Evolutionary conservation across 1,140 invertebrate genomes (phyloP).

Genomic region (Cyclina sinensis): DNA sequence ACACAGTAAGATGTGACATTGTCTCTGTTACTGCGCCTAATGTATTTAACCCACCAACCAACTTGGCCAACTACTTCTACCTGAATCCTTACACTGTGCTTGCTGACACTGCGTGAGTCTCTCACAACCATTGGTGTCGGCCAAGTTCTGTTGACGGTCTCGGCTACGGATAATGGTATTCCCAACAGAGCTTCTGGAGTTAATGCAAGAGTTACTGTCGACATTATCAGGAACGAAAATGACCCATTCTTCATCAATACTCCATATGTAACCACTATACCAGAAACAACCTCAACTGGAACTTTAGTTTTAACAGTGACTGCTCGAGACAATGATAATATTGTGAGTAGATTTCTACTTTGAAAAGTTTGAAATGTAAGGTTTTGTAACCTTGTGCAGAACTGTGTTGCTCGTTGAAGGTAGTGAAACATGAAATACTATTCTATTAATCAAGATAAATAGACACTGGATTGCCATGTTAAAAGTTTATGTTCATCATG

Average conservation of each 20-base stretch:
- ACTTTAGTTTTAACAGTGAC: slow-evolving; percentile 71
- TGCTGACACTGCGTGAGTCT: slow-evolving; percentile 71
- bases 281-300: slow-evolving; percentile 69
- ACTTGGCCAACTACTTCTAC: slow-evolving; percentile 74
- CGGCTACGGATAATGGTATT: slow-evolving; percentile 75
- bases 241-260: slow-evolving; percentile 73
- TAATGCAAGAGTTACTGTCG: slow-evolving; percentile 74
- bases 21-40: slow-evolving; percentile 40
- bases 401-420: background rate
- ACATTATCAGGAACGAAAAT: slow-evolving; percentile 75
- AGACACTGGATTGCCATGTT: too few species aligned
- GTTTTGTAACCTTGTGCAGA: background rate
- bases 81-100: slow-evolving; percentile 75
- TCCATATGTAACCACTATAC: slow-evolving; percentile 71
- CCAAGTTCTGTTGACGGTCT: slow-evolving; percentile 68
- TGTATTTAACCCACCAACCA: slow-evolving; percentile 65
- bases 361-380: too few species aligned
- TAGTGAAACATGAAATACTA: background rate
- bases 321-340: slow-evolving; percentile 78
- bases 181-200: slow-evolving; percentile 61
- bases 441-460: too few species aligned
- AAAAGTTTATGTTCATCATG: too few species aligned
- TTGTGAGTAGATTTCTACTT: slow-evolving; percentile 65
- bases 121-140: slow-evolving; percentile 65
- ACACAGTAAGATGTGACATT: slow-evolving; percentile 70